phyloP scores from a whole-genome alignment of 1,140 invertebrate genomes.

The Thalassaphorura encarpata region DNA sequence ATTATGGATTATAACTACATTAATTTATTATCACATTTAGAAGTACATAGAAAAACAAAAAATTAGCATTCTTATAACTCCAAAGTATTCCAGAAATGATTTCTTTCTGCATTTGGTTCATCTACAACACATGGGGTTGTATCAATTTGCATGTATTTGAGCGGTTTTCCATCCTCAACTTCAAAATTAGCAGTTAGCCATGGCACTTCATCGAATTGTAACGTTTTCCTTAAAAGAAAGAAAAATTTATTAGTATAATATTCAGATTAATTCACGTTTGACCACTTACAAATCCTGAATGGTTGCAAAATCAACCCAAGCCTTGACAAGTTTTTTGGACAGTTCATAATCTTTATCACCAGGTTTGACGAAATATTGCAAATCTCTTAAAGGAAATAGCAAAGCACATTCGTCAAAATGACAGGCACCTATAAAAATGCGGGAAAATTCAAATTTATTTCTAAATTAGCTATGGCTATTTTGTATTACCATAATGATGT shows the following conservation, averaged over 20 bases:
- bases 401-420: slow-evolving; percentile 13
- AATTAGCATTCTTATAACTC: no score
- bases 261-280: neutral
- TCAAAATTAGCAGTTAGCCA: slow-evolving; percentile 4
- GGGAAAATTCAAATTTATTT: neutral
- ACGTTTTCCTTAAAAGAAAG: neutral
- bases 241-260: neutral
- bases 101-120: neutral
- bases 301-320: slow-evolving; percentile 19
- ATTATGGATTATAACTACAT: no score
- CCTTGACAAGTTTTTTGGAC: slow-evolving; percentile 18
- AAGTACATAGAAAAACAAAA: no score
- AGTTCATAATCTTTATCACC: slow-evolving; percentile 16
- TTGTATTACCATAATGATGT: slow-evolving; percentile 8
- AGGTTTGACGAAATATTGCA: neutral
- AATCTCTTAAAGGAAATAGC: slow-evolving; percentile 7
- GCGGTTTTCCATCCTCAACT: neutral
- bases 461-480: neutral
- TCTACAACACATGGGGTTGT: neutral
- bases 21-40: no score
- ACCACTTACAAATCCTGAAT: neutral
- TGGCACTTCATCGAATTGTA: neutral
- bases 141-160: neutral
- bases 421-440: neutral
- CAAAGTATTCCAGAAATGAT: no score